These are phyloP conservation scores for Tetragnatha montana DNA, from an alignment of 2,888 invertebrate species.

Conservation along the genomic window DNA sequence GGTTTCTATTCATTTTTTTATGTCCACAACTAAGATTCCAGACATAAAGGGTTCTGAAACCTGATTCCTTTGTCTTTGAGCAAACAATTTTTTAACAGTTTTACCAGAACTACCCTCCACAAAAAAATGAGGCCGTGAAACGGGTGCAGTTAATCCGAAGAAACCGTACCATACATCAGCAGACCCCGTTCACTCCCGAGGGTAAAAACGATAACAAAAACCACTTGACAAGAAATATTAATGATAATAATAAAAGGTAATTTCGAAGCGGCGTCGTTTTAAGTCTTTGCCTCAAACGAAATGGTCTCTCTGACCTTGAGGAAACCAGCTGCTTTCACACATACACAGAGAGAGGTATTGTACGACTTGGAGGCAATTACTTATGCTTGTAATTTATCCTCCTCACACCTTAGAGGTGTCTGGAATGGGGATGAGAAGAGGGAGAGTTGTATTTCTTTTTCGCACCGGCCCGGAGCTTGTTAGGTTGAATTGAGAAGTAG, in stretches of 20 bases:
- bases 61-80: too few relatives aligned
- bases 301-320: slow-evolving; percentile 53
- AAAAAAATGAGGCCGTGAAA: background rate
- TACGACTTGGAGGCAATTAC: background rate
- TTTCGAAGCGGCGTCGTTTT: slow-evolving; percentile 11
- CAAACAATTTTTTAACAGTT: too few relatives aligned
- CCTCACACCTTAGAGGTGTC: slow-evolving; percentile 15
- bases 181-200: background rate
- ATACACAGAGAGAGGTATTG: slow-evolving; percentile 3
- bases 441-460: background rate
- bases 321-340: slow-evolving; percentile 20
- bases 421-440: background rate
- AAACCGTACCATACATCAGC: background rate
- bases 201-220: background rate
- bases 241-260: slow-evolving; percentile 16
- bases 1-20: too few relatives aligned
- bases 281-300: slow-evolving; percentile 29
- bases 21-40: too few relatives aligned
- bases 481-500: background rate
- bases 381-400: slow-evolving; percentile 24
- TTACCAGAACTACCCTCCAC: background rate
- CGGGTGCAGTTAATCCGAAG: background rate
- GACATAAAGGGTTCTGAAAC: too few relatives aligned
- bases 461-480: background rate
- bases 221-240: background rate